Percentiles rank a stretch among this genome's conserved stretches.
phyloP scores from a whole-genome alignment of 2,888 invertebrate species.

The Conus canariensis region DNA sequence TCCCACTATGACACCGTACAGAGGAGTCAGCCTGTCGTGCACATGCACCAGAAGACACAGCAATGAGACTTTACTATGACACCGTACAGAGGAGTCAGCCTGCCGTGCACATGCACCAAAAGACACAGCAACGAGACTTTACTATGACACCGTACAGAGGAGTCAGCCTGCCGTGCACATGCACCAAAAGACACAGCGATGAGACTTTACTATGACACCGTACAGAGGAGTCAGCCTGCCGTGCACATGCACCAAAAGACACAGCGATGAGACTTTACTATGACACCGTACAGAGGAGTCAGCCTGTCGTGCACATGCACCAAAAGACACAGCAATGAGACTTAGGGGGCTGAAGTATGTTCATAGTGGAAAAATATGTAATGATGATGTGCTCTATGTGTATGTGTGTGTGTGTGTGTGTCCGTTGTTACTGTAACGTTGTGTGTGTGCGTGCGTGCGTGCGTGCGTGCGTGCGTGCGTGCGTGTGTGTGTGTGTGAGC shows the following conservation, averaged over 20 bases:
- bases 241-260: constrained; percentile 39
- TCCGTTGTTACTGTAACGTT: too few species aligned
- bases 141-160: constrained; percentile 66
- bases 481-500: too few species aligned
- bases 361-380: too few species aligned
- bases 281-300: constrained; percentile 66
- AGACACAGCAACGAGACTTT: not conserved
- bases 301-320: constrained; percentile 57
- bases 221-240: constrained; percentile 68
- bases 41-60: constrained; percentile 35
- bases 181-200: not conserved
- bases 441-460: not conserved
- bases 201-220: too few species aligned
- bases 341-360: too few species aligned
- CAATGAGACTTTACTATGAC: too few species aligned
- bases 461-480: not conserved
- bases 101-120: constrained; percentile 46
- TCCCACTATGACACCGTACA: constrained; percentile 63
- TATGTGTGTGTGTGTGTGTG: too few species aligned
- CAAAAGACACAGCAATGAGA: not conserved
- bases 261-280: constrained; percentile 44
- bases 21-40: constrained; percentile 64
- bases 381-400: too few species aligned
- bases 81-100: too few species aligned
- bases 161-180: constrained; percentile 62